Evolutionary conservation across 2,113 vertebrate genomes (phyloP).

Genomic region (Marcusenius ussheri): DNA sequence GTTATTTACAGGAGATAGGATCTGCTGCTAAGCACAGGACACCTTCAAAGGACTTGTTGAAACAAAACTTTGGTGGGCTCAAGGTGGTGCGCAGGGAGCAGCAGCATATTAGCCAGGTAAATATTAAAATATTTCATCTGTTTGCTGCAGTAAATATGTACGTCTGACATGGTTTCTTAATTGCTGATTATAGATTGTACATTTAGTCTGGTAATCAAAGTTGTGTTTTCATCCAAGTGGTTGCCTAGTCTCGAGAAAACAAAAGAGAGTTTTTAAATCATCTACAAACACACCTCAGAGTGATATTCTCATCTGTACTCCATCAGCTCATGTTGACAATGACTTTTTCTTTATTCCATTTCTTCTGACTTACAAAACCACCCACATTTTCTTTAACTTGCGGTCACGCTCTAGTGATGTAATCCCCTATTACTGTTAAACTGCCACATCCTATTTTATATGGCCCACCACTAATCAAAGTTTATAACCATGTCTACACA

Average conservation of each 20-base stretch:
- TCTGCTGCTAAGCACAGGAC: background rate
- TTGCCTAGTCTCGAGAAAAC: background rate
- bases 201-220: background rate
- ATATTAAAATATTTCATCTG: background rate
- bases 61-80: background rate
- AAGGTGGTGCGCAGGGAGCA: background rate
- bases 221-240: background rate
- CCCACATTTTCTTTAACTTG: background rate
- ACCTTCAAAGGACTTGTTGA: background rate
- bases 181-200: background rate
- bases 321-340: background rate
- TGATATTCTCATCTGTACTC: background rate
- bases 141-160: background rate
- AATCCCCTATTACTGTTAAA: background rate
- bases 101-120: background rate
- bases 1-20: background rate
- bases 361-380: background rate
- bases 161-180: background rate
- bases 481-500: background rate
- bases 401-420: background rate
- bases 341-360: background rate
- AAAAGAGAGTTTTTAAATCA: background rate
- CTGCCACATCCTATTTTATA: background rate
- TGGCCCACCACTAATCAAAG: background rate
- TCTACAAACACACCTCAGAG: background rate